Evolutionary conservation across 2,888 invertebrate species (phyloP), one percentile per base, ranked within the genome.

Genomic region (Drosophila maculinotata): DNA sequence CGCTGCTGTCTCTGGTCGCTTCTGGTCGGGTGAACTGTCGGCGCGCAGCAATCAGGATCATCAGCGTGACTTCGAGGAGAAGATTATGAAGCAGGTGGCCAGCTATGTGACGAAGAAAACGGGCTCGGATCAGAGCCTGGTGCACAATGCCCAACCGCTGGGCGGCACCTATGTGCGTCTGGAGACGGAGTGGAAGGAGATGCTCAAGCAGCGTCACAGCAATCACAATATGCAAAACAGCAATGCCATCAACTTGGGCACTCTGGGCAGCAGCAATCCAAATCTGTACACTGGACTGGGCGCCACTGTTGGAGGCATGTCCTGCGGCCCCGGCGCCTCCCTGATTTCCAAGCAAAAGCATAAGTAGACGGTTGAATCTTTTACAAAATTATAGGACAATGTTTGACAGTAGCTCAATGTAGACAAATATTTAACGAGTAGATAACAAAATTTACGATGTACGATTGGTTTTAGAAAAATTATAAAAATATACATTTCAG

Each of bases 41-140:
- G 95, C 96, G 3, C 94, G 97, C 75, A 96, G 95, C 87, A 97
- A 97, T 92, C 97, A 97, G 90, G 97, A 97, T 90, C 95, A 96
- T 83, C 97, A 97, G 90, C 92, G 97, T 4, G 95, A 97, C 63
- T 95, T 94, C 88, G 97, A 97, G 90, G 97, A 97, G 92, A 94
- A 94, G 70, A 94, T 95, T 0, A 93, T 95, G 74, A 92, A 94
- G 48, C 90, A 92, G 54, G 90, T 92, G n/a, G 73, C 89, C 31
- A 73, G 84, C 17, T 84, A 90, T 72, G 91, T 91, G 17, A 82
- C 84, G 30, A 91, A 91, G 41, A 91, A 91, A 67, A 90, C 89
- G 0, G 90, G 89, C 9, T 79, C 81, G 12, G 91, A 92, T 41
- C 79, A 78, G n/a, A 79, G 69, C 45, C 41, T 86, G 8, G 66